Evolutionary conservation across 2,888 invertebrate genomes (phyloP).

Genomic region (Pristionchus entomophagus): DNA sequence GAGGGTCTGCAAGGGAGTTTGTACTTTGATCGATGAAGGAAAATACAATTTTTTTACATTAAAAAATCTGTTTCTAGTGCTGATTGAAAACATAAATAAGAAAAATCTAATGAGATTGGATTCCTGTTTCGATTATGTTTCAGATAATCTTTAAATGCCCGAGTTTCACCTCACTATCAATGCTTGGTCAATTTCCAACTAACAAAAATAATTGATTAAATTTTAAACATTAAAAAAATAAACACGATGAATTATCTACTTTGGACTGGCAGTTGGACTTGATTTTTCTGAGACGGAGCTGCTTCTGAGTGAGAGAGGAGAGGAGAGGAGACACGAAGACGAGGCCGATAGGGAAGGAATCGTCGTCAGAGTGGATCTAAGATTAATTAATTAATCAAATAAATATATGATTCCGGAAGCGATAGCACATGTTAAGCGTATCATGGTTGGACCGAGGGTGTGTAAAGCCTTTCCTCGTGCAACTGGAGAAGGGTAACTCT

Average conservation of each 20-base stretch:
- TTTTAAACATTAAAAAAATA: no score
- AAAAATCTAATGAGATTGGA: neutral
- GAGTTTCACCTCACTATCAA: neutral
- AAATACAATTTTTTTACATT: neutral
- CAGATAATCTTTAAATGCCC: neutral
- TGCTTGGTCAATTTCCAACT: neutral
- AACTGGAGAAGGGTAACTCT: no score
- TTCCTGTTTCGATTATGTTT: neutral
- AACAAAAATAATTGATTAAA: neutral
- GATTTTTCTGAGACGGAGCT: neutral
- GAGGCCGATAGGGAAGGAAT: constrained; percentile 3
- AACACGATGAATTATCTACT: no score
- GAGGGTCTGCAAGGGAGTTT: neutral
- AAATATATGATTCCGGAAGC: no score
- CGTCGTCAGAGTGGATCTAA: neutral
- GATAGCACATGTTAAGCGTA: no score
- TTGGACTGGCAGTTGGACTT: neutral
- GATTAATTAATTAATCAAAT: neutral
- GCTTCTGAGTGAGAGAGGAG: constrained; percentile 25
- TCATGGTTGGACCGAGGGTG: no score
- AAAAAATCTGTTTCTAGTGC: neutral
- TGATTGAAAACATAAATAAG: neutral
- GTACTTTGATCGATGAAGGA: neutral
- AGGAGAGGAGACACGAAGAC: constrained; percentile 38
- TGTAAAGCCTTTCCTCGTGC: no score